Evolutionary conservation across 2,113 vertebrate species (phyloP).

Genomic region (Neolamprologus brichardi): DNA sequence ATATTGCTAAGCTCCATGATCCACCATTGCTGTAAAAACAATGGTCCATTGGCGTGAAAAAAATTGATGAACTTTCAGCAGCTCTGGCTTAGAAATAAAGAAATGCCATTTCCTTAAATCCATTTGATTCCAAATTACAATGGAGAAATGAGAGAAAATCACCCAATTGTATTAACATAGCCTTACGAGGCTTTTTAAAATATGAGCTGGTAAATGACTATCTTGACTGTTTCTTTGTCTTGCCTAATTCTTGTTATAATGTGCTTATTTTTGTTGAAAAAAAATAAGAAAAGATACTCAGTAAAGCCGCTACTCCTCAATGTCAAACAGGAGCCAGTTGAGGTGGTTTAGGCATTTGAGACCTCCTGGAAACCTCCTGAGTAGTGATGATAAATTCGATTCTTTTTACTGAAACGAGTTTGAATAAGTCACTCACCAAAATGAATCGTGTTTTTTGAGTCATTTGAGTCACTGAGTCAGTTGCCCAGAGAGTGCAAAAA

Average conservation of each 20-base stretch:
- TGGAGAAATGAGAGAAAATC: not conserved
- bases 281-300: not conserved
- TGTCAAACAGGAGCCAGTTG: not conserved
- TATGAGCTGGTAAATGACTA: not conserved
- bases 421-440: not conserved
- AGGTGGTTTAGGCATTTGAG: not conserved
- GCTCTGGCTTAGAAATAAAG: not conserved
- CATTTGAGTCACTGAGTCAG: not conserved
- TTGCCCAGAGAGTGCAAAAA: not conserved
- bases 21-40: not conserved
- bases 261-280: not conserved
- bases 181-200: not conserved
- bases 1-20: not conserved
- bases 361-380: not conserved
- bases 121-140: not conserved
- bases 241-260: not conserved
- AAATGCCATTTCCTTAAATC: not conserved
- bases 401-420: not conserved
- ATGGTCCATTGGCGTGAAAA: not conserved
- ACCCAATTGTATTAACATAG: not conserved
- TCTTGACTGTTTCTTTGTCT: not conserved
- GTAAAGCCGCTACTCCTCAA: not conserved
- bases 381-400: not conserved
- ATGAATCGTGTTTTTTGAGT: not conserved
- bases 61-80: not conserved